These are phyloP conservation scores for Steinernema khuongi DNA, from an alignment of 1,140 invertebrate genomes.

Conservation along the genomic window DNA sequence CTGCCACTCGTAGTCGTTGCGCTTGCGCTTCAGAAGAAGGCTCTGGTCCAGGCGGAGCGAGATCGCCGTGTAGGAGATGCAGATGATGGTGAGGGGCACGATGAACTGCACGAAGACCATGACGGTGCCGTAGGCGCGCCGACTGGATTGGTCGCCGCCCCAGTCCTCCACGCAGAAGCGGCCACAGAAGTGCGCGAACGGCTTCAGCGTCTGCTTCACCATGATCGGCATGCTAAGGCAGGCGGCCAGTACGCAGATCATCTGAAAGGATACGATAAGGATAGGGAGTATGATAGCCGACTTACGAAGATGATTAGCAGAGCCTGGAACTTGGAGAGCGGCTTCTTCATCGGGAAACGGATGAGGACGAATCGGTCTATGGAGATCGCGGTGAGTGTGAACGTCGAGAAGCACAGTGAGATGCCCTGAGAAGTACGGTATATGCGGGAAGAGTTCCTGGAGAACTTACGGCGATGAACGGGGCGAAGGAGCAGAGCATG, in stretches of 20 bases:
- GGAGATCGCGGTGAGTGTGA: conserved; percentile 56
- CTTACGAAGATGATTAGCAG: conserved; percentile 48
- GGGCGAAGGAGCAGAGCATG: conserved; percentile 49
- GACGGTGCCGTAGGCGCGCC: conserved; percentile 51
- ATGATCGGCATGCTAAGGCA: conserved; percentile 43
- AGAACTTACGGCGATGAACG: conserved; percentile 47
- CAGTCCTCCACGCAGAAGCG: conserved; percentile 43
- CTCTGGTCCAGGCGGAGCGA: conserved; percentile 51
- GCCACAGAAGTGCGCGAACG: conserved; percentile 49
- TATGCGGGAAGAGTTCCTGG: not conserved
- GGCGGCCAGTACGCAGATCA: conserved; percentile 48
- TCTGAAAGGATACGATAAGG: conserved; percentile 33
- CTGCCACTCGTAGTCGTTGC: conserved; percentile 46
- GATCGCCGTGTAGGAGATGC: conserved; percentile 54
- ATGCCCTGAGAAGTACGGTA: conserved; percentile 37
- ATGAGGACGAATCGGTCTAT: conserved; percentile 56
- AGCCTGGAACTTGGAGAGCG: conserved; percentile 49
- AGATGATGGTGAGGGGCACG: conserved; percentile 50
- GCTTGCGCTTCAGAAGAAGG: conserved; percentile 50
- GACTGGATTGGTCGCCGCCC: conserved; percentile 14
- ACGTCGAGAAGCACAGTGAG: conserved; percentile 53
- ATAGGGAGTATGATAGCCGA: not conserved
- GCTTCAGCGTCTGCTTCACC: conserved; percentile 47
- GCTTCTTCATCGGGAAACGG: conserved; percentile 54
- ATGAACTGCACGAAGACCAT: conserved; percentile 54